phyloP scores from a whole-genome alignment of 2,888 invertebrate species.

The Ichneumoninae sp. region DNA sequence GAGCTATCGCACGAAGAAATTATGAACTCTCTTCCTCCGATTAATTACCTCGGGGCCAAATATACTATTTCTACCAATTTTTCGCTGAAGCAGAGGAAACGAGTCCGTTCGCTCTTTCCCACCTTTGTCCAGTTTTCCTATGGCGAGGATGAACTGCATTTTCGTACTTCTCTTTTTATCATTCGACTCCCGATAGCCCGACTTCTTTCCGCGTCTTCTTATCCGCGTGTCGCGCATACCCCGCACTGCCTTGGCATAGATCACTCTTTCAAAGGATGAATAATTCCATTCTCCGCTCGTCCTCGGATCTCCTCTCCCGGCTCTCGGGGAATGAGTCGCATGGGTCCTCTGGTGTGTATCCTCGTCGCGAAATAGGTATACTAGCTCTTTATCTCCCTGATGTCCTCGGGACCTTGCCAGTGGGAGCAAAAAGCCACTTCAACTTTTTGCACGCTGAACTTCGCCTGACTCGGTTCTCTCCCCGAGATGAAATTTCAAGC shows the following conservation, averaged over 20 bases:
- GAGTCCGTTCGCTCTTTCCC: no score
- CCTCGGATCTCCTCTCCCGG: constrained; percentile 15
- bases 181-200: constrained; percentile 15
- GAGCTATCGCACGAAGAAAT: background rate
- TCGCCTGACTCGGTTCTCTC: constrained; percentile 52
- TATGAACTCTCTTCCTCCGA: background rate
- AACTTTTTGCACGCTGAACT: constrained; percentile 62
- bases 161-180: constrained; percentile 8
- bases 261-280: constrained; percentile 60
- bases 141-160: background rate
- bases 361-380: constrained; percentile 31
- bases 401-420: constrained; percentile 58
- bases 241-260: constrained; percentile 42
- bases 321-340: constrained; percentile 58
- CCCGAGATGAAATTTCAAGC: constrained; percentile 67
- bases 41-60: background rate
- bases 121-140: background rate
- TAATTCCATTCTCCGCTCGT: constrained; percentile 57
- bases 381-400: constrained; percentile 45
- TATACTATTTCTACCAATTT: background rate
- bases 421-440: constrained; percentile 56
- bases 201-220: constrained; percentile 45
- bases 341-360: constrained; percentile 52
- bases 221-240: constrained; percentile 45
- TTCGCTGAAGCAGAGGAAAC: no score